phyloP scores from a whole-genome alignment of 2,888 invertebrate genomes.

The Andrena bicolor region DNA sequence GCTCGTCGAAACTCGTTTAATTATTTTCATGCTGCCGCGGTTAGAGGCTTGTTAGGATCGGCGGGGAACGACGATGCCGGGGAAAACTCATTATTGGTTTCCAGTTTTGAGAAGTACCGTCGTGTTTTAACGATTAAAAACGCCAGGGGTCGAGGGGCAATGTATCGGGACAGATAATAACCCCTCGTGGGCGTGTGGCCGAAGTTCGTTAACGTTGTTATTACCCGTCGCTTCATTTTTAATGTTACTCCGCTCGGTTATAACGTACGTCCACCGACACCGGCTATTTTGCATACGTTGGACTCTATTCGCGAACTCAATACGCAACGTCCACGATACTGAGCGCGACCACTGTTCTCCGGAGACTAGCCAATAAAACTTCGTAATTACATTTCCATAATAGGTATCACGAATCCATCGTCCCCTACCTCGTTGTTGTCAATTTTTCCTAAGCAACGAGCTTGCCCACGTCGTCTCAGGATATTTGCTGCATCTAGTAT shows the following conservation, averaged over 20 bases:
- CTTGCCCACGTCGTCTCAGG: background rate
- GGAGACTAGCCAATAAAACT: slow-evolving; percentile 75
- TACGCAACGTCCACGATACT: slow-evolving; percentile 31
- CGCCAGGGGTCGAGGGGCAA: slow-evolving; percentile 14
- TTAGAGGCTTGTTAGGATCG: slow-evolving; percentile 66
- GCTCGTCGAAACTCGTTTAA: slow-evolving; percentile 72
- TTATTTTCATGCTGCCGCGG: slow-evolving; percentile 66
- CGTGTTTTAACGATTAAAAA: slow-evolving; percentile 67
- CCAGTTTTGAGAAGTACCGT: slow-evolving; percentile 64
- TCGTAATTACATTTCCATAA: slow-evolving; percentile 76
- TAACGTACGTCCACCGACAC: slow-evolving; percentile 3
- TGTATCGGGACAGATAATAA: slow-evolving; percentile 60
- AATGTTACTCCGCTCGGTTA: slow-evolving; percentile 15
- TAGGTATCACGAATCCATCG: slow-evolving; percentile 50
- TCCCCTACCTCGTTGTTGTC: background rate
- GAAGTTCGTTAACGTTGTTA: slow-evolving; percentile 66
- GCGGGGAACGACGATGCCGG: slow-evolving; percentile 38
- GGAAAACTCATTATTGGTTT: slow-evolving; percentile 68
- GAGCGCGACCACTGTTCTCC: slow-evolving; percentile 51
- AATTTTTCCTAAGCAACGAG: slow-evolving; percentile 40
- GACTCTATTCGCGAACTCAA: slow-evolving; percentile 40
- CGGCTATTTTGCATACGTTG: slow-evolving; percentile 49
- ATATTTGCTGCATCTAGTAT: background rate
- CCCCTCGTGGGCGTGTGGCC: background rate
- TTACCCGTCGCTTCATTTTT: slow-evolving; percentile 54